Evolutionary conservation across 2,797 vertebrate genomes (phyloP), one percentile per base, ranked within the genome.

Genomic region (Cheirogaleus major): DNA sequence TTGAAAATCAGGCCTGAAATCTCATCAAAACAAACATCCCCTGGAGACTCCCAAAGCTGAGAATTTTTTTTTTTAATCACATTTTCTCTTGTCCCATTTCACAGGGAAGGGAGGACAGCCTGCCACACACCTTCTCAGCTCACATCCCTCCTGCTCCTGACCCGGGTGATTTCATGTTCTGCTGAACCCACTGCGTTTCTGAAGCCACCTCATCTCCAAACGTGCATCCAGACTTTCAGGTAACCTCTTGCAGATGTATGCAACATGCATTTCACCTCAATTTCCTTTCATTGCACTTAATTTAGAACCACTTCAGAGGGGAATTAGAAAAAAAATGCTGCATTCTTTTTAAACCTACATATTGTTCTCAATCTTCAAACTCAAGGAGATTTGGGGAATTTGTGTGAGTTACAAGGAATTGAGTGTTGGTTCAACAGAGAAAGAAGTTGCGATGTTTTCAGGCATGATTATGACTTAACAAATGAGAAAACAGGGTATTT

Each of bases 1-100:
- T 92, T 93, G 65, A 92, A 96, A 95, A 96, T 96, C 79, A 87
- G 89, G 91, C 83, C 79, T 94, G 83, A 96, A 96, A 96, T 96
- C 91, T 95, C 91, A 96, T 95, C 95, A 81, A 95, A 97, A 94
- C 72, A 97, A 97, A 94, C 20, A 45, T 73, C 45, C 89, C 63
- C 91, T 30, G 35, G 89, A 96, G 87, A 94, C 32, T 80, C n/a
- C 75, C 11, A 32, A 84, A 91, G 80, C 81, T 48, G 82, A 79
- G 17, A 30, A 52, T 55, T 43, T 11, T 11, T 32, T 23, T 43
- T 48, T 87, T 78, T 7, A 92, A 32, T 89, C 55, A n/a, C 48
- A 45, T 95, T 93, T 57, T 93, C 73, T 94, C n/a, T 67, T 41
- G 20, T 73, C 35, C 38, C 55, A 20, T 87, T 93, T 84, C 22